These are phyloP conservation scores for Conger conger DNA, from an alignment of 2,113 vertebrate species.

Conservation along the genomic window DNA sequence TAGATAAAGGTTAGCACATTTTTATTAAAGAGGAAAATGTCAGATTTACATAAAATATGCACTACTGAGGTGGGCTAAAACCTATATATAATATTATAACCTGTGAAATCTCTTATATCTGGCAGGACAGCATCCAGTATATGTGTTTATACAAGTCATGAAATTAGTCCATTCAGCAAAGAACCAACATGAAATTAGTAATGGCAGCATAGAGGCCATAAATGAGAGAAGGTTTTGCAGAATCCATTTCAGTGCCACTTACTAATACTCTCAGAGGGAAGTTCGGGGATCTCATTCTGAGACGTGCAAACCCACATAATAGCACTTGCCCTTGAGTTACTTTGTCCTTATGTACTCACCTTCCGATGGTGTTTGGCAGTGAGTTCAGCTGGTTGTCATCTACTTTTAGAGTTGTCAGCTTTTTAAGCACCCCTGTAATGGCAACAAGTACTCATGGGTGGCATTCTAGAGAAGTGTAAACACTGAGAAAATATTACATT, in stretches of 20 bases:
- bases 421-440: constrained; percentile 88
- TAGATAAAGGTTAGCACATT: not conserved
- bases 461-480: not conserved
- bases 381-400: constrained; percentile 98
- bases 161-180: not conserved
- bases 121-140: not conserved
- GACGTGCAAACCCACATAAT: not conserved
- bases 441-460: constrained; percentile 26
- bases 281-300: constrained; percentile 32
- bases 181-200: not conserved
- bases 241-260: not conserved
- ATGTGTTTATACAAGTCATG: not conserved
- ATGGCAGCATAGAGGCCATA: not conserved
- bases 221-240: not conserved
- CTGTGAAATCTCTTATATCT: not conserved
- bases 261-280: constrained; percentile 16
- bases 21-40: not conserved
- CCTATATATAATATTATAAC: no score
- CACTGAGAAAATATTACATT: not conserved
- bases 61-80: not conserved
- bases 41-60: not conserved
- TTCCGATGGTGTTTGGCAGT: constrained; percentile 93
- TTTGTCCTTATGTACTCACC: constrained; percentile 72
- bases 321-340: not conserved
- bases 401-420: constrained; percentile 94